phyloP scores from a whole-genome alignment of 2,888 invertebrate genomes.

The Hymenopus coronatus region DNA sequence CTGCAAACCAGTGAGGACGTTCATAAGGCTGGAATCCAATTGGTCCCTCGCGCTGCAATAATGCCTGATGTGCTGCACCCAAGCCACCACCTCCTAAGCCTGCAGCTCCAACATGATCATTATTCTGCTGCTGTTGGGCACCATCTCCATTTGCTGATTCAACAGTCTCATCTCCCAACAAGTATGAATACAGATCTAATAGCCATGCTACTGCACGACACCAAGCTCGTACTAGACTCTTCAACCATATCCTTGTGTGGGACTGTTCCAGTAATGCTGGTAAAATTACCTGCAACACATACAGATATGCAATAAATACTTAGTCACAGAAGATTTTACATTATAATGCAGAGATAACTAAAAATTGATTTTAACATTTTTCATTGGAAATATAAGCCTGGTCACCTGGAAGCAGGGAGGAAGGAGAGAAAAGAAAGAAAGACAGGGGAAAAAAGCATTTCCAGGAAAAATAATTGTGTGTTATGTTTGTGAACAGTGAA shows the following conservation, averaged over 20 bases:
- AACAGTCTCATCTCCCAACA: slow-evolving; percentile 66
- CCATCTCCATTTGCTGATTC: slow-evolving; percentile 8
- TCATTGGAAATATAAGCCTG: too few species aligned
- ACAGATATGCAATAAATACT: neutral
- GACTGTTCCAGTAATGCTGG: slow-evolving; percentile 96
- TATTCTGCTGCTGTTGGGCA: slow-evolving; percentile 41
- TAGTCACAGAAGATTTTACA: too few species aligned
- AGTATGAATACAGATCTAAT: slow-evolving; percentile 83
- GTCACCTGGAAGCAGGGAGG: too few species aligned
- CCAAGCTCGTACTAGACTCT: slow-evolving; percentile 84
- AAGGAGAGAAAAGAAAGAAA: too few species aligned
- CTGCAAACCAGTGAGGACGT: slow-evolving; percentile 78
- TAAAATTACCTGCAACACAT: slow-evolving; percentile 68
- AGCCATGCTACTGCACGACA: slow-evolving; percentile 80
- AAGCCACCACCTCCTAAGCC: slow-evolving; percentile 48
- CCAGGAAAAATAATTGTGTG: too few species aligned
- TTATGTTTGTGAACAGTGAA: too few species aligned
- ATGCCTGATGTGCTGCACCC: slow-evolving; percentile 85
- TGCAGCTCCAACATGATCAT: slow-evolving; percentile 48
- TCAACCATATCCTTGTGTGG: slow-evolving; percentile 92
- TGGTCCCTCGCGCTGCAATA: slow-evolving; percentile 79
- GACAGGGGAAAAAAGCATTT: too few species aligned
- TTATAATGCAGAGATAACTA: too few species aligned
- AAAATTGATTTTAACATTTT: too few species aligned
- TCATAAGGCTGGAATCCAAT: slow-evolving; percentile 86